These are phyloP conservation scores for Trogon melanurus DNA, from an alignment of 2,113 vertebrate species.

Conservation along the genomic window DNA sequence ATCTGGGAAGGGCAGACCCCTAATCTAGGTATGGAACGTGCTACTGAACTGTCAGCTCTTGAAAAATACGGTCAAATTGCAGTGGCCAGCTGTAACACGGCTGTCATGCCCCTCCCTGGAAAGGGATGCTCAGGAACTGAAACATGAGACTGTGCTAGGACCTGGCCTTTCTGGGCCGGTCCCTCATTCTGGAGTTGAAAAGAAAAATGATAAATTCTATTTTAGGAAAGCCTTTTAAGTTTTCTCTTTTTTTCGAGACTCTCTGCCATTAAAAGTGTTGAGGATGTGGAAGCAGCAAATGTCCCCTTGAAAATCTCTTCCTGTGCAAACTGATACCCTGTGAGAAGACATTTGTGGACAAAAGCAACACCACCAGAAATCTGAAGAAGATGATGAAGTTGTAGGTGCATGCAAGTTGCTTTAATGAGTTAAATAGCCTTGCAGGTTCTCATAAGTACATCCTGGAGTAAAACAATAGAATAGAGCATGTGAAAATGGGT, in stretches of 20 bases:
- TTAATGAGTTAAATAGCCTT: neutral
- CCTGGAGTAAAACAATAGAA: neutral
- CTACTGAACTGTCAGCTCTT: neutral
- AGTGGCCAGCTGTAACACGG: neutral
- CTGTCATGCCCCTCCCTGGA: neutral
- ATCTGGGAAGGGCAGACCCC: neutral
- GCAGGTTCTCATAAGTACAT: neutral
- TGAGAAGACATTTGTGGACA: neutral
- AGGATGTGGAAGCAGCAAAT: neutral
- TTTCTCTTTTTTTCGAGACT: neutral
- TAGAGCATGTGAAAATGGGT: neutral
- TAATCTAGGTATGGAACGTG: neutral
- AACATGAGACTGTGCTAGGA: neutral
- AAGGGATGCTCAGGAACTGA: neutral
- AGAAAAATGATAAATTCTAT: neutral
- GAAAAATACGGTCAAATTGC: neutral
- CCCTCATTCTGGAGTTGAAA: neutral
- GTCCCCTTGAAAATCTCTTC: slow-evolving; percentile 33
- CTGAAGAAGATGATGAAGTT: neutral
- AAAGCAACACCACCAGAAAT: neutral
- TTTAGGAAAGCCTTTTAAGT: neutral
- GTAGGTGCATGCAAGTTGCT: neutral
- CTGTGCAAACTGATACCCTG: neutral
- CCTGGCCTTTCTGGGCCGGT: neutral
- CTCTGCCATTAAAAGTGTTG: neutral